Base-by-base conservation (phyloP, 2,888 invertebrate species). In the Graphium colonna region DNA sequence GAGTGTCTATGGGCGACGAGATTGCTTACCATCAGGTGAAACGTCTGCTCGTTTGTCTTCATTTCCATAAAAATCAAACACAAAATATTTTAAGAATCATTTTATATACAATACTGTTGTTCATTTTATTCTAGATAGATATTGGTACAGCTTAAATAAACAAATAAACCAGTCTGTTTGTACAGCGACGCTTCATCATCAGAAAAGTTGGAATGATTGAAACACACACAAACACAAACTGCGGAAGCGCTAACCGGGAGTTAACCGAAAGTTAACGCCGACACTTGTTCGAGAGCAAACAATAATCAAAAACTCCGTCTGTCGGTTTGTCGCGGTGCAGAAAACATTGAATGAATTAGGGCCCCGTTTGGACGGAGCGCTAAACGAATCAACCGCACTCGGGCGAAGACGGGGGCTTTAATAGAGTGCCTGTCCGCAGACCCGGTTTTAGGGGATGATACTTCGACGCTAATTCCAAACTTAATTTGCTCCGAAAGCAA, bases 291-390 rank as follows among this genome's bases (percentile, higher is more conserved):
- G 38, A 49, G 45, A 18, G 31, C 53, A 54, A 54, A 54, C 53
- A 54, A 49, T 40, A 49, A 54, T 54, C 53, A 54, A 44, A 48
- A 54, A 54, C 43, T 54, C 44, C 48, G 31, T n/a, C 42, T 21
- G 48, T 45, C 42, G 47, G 46, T 36, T 47, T 46, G 40, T 43
- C 13, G 51, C 40, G 42, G 49, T 36, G 51, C 44, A 60, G 59
- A 60, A 48, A 61, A 46, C 51, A 71, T 69, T 60, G 49, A 68
- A 69, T 71, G 64, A 69, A 66, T 68, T 62, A 68, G 53, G 51
- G 42, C 51, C 64, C 64, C 59, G 51, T 18, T 43, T 33, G 43
- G 41, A 49, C 42, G 47, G 43, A 49, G 53, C 50, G 54, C 55
- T 55, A 55, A 59, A 56, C 55, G 56, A 51, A 56, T 52, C 52